Conservation (phyloP, 1,140 invertebrate species). For the Tetramorium parvispinum region DNA sequence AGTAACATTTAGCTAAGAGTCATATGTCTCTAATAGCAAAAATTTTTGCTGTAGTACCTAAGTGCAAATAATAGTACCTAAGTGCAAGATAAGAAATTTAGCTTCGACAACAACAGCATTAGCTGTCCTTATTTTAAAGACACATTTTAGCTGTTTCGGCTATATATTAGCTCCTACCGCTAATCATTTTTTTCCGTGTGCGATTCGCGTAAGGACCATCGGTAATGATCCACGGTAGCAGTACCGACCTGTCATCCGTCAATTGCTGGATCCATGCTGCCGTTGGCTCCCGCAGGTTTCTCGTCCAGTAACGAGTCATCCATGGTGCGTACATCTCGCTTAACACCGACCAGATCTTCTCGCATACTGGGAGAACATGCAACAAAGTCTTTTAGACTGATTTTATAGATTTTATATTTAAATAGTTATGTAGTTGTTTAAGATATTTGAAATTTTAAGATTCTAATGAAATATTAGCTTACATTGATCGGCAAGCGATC, state of each 20-base stretch:
- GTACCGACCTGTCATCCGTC: slow-evolving; percentile 89
- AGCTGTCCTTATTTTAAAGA: too few species aligned
- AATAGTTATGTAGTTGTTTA: background rate
- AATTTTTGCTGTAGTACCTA: too few species aligned
- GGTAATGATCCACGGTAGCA: slow-evolving; percentile 91
- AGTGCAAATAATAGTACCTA: too few species aligned
- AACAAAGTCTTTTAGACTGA: background rate
- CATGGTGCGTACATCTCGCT: slow-evolving; percentile 90
- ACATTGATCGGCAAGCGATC: slow-evolving; percentile 88
- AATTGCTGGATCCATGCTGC: slow-evolving; percentile 92
- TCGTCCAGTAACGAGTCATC: slow-evolving; percentile 90
- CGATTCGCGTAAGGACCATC: slow-evolving; percentile 89
- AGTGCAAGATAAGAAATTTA: too few species aligned
- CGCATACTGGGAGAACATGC: slow-evolving; percentile 84
- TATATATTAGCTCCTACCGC: too few species aligned
- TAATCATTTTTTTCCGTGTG: too few species aligned
- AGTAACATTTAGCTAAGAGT: too few species aligned
- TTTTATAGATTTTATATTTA: slow-evolving; percentile 16
- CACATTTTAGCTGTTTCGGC: too few species aligned
- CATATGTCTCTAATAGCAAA: too few species aligned
- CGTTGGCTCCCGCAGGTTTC: slow-evolving; percentile 88
- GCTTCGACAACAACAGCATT: too few species aligned
- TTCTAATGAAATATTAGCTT: slow-evolving; percentile 69
- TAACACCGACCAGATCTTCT: slow-evolving; percentile 88
- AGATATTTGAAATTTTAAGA: slow-evolving; percentile 4